Base-by-base conservation (phyloP, 2,113 vertebrate species). In the Polypterus bichir region DNA sequence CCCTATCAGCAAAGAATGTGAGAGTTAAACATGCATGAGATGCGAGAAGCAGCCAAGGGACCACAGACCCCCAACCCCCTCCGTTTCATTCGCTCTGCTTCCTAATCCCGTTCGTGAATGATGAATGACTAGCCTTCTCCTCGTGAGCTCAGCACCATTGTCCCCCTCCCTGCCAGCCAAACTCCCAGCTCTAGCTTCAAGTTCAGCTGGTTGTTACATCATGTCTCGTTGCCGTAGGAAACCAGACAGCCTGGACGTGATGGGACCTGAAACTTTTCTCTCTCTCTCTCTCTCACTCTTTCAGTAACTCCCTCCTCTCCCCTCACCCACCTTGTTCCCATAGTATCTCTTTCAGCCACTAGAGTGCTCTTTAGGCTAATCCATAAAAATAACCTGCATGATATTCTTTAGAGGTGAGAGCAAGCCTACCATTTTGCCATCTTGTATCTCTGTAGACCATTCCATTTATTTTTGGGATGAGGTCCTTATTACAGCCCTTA, bases 201-300 rank as follows among this genome's bases (percentile, higher is more conserved):
- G 85, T 91, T 91, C 88, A 88, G 84, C 88, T 83, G 76, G 74
- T 83, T 83, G 86, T 92, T 89, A 92, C 89, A 89, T 93, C 88
- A 92, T 90, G 90, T 93, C 89, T 93, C 82, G 89, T 92, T 92
- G 87, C 88, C 68, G 73, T 52, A 81, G 83, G 90, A 84, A 89
- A 94, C 90, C 82, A 92, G 89, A 91, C 90, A 72, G 79, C 81
- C 76, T 67, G 78, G 84, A 91, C 87, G 83, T 88, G 91, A 90
- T 87, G 79, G 68, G 73, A 82, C 75, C 73, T 64, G 62, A 77
- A 78, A 76, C 71, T 72, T 64, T 66, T 73, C 73, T 52, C 68
- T 67, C 64, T 49, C 72, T 73, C 69, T 63, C 57, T 66, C 66
- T 70, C 68, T 69, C 65, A 67, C 65, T 56, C 47, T 61, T 64